Percentiles rank a stretch among this genome's conserved stretches.
These are phyloP conservation scores for Eristalinus sepulchralis DNA, from an alignment of 2,888 invertebrate species.

Conservation along the genomic window DNA sequence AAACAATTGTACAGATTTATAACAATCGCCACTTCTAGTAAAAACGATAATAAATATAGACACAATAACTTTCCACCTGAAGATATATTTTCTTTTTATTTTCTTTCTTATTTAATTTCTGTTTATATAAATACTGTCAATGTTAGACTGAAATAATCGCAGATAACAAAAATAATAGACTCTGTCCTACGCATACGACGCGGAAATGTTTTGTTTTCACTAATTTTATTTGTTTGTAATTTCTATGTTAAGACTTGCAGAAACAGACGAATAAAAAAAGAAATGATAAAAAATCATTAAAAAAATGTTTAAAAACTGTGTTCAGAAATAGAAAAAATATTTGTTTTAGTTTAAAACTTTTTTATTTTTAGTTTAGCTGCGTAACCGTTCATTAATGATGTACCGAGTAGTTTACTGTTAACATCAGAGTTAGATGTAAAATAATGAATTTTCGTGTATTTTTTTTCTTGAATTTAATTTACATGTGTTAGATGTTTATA, in stretches of 20 bases:
- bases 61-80: background rate
- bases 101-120: slow-evolving; percentile 17
- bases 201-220: background rate
- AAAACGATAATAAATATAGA: background rate
- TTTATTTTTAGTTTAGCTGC: slow-evolving; percentile 31
- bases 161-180: slow-evolving; percentile 33
- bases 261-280: slow-evolving; percentile 18
- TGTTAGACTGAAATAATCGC: slow-evolving; percentile 60
- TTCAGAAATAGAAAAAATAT: slow-evolving; percentile 63
- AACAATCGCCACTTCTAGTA: background rate
- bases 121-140: background rate
- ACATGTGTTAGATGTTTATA: background rate
- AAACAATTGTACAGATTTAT: slow-evolving; percentile 20
- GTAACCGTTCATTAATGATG: slow-evolving; percentile 14
- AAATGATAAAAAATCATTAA: background rate
- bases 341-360: slow-evolving; percentile 35
- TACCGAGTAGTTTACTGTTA: slow-evolving; percentile 10
- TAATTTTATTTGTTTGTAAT: background rate
- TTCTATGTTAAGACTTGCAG: background rate
- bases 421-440: background rate
- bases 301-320: slow-evolving; percentile 43
- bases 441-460: background rate
- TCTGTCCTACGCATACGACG: slow-evolving; percentile 5
- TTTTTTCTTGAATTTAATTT: background rate
- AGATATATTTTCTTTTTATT: slow-evolving; percentile 19